phyloP scores from a whole-genome alignment of 2,113 vertebrate species.

The Stigmatopora argus region DNA sequence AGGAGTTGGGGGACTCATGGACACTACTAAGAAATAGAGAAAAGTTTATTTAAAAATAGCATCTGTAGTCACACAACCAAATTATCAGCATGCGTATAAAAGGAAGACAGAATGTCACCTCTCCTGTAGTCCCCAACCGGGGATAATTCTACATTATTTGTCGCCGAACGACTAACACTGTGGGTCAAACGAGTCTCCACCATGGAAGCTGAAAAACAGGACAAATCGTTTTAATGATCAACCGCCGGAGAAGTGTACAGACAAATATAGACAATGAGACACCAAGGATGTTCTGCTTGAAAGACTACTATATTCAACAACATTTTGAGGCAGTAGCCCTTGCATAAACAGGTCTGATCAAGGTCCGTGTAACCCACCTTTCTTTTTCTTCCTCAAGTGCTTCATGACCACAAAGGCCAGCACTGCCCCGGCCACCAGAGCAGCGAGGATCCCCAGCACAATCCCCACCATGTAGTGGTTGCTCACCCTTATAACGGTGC shows the following conservation, averaged over 20 bases:
- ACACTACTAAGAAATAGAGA: conserved; percentile 35
- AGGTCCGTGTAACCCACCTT: conserved; percentile 62
- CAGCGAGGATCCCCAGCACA: conserved; percentile 71
- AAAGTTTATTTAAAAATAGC: background rate
- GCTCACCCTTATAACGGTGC: conserved; percentile 70
- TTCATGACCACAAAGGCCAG: conserved; percentile 70
- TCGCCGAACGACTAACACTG: conserved; percentile 40
- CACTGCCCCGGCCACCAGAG: conserved; percentile 69
- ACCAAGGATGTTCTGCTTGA: conserved; percentile 48
- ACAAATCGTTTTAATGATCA: conserved; percentile 48
- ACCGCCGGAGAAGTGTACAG: conserved; percentile 11
- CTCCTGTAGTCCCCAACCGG: conserved; percentile 71
- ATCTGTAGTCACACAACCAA: background rate
- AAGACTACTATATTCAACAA: conserved; percentile 21
- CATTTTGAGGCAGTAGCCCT: background rate
- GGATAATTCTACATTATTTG: conserved; percentile 55
- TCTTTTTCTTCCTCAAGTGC: conserved; percentile 73
- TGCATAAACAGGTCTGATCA: conserved; percentile 36
- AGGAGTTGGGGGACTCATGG: conserved; percentile 30
- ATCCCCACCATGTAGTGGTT: conserved; percentile 74
- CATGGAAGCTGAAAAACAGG: conserved; percentile 62
- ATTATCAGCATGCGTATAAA: background rate
- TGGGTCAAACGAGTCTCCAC: conserved; percentile 59
- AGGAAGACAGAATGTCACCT: conserved; percentile 46
- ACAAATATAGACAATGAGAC: conserved; percentile 16